Evolutionary conservation across 2,888 invertebrate genomes (phyloP), one percentile per base, ranked within the genome.

Genomic region (Iselma pallidipennis): DNA sequence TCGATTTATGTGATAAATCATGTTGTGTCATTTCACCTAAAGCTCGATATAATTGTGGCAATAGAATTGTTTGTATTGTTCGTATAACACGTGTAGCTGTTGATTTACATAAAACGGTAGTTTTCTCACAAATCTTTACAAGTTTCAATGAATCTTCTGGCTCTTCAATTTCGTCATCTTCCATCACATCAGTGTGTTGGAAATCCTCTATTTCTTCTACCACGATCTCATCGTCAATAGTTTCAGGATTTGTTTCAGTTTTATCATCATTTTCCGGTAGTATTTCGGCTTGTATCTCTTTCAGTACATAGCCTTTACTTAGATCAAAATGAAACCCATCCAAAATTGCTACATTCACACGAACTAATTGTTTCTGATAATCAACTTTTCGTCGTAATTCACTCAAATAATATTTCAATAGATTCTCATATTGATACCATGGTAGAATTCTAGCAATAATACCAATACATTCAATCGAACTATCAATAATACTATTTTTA

Each of bases 301-400:
- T 26, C 1, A 4, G 45, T 19, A 26, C 23, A 21, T 59, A 53
- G 7, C 49, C 64, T 77, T 89, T 89, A 0, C 87, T 87, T 52
- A 97, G 84, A 83, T 97, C 94, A 80, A 92, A 98, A 82, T 97
- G 97, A 76, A 97, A 98, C 0, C 92, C 89, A 77, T 97, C 95
- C 66, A 98, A 83, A 63, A 98, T 89, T 0, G 88, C 88, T 0
- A 91, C 88, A 12, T 92, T 84, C 58, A 93, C 84, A 58, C 91
- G 85, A 7, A 95, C 91, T 59, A 92, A 83, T 72, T 95, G 93
- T 72, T 92, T 95, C 74, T 96, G 96, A 77, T 89, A 89, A 33
- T 92, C 91, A 0, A 87, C 80, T 7, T 89, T 87, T 52, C 85
- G 84, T 0, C 90, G 85, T 77, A 98, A 84, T 81, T 91, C 89